Evolutionary conservation across 64 coral and sea anemone species (phyloP).

Genomic region (Montipora cactus): DNA sequence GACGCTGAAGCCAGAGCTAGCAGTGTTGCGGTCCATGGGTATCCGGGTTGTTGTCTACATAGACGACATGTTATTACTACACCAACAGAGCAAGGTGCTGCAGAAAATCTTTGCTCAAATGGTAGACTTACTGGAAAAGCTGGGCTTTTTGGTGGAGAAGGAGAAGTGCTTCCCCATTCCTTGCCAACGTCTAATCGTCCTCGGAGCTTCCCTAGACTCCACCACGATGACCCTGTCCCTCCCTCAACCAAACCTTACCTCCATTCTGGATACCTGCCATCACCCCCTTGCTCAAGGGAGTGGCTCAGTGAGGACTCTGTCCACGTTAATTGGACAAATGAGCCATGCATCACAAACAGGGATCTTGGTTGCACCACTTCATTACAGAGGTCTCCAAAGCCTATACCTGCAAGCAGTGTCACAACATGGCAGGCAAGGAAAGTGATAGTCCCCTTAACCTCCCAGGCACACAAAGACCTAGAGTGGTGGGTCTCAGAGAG

Average conservation of each 20-base stretch:
- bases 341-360: constrained; percentile 35
- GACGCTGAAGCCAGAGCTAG: constrained; percentile 38
- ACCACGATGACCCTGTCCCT: constrained; percentile 18
- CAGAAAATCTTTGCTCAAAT: constrained; percentile 6
- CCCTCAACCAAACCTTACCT: not conserved
- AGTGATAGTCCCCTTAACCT: constrained; percentile 13
- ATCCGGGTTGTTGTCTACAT: not conserved
- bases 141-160: constrained; percentile 32
- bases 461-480: constrained; percentile 22
- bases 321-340: constrained; percentile 39
- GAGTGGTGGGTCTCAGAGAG: constrained; percentile 49
- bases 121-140: not conserved
- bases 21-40: constrained; percentile 2
- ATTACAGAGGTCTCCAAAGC: constrained; percentile 38
- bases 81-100: constrained; percentile 24
- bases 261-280: constrained; percentile 1
- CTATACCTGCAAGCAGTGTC: not conserved
- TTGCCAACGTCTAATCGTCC: constrained; percentile 7
- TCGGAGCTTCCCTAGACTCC: constrained; percentile 29
- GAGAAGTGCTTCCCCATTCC: constrained; percentile 23
- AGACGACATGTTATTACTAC: not conserved
- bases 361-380: constrained; percentile 36
- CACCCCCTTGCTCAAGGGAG: not conserved
- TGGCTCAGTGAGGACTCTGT: not conserved
- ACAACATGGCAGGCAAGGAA: not conserved